Conservation (phyloP, 2,113 vertebrate genomes). For the Rhinogobius similis region DNA sequence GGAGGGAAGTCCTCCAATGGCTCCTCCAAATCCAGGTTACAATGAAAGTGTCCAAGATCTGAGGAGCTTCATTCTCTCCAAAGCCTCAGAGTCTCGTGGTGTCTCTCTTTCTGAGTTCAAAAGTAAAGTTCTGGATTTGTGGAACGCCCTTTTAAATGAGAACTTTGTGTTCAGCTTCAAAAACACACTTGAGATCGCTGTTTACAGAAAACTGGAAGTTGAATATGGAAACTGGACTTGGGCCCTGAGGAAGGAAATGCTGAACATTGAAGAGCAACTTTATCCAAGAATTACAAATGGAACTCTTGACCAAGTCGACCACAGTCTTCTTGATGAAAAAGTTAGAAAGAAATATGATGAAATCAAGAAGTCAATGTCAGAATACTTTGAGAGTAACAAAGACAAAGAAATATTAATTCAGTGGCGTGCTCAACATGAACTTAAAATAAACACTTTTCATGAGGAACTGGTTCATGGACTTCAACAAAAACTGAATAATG, state of each 20-base stretch:
- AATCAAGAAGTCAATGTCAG: not conserved
- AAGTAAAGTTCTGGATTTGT: constrained; percentile 30
- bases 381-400: constrained; percentile 18
- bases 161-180: constrained; percentile 54
- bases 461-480: constrained; percentile 13
- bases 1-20: constrained; percentile 63
- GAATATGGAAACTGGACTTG: constrained; percentile 43
- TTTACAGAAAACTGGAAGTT: constrained; percentile 46
- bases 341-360: not conserved
- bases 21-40: constrained; percentile 57
- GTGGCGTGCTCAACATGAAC: constrained; percentile 39
- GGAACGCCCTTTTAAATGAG: constrained; percentile 31
- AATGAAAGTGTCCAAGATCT: constrained; percentile 49
- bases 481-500: constrained; percentile 22
- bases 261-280: constrained; percentile 32
- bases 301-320: not conserved
- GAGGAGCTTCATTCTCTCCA: constrained; percentile 42
- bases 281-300: constrained; percentile 23
- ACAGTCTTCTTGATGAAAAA: not conserved
- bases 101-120: constrained; percentile 31
- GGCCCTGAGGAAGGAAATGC: constrained; percentile 37
- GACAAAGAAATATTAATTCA: constrained; percentile 48
- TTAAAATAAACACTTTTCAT: constrained; percentile 28
- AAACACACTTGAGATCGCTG: constrained; percentile 43
- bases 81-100: constrained; percentile 18